phyloP scores from a whole-genome alignment of 1,140 invertebrate species.

The Brachionus manjavacas region DNA sequence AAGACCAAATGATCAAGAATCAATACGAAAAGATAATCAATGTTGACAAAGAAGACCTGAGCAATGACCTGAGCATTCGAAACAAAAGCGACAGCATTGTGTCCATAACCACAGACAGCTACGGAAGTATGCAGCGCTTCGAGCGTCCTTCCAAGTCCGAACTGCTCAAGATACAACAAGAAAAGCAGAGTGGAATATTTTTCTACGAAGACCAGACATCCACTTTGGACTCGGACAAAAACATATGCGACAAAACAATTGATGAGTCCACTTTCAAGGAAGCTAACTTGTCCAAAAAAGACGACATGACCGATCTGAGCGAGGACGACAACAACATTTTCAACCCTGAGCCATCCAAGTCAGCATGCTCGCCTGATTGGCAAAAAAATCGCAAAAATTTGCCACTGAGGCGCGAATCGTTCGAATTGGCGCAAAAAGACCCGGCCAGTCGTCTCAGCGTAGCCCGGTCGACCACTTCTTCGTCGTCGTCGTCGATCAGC shows the following conservation, averaged over 20 bases:
- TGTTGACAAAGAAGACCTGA: background rate
- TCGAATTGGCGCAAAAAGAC: slow-evolving; percentile 30
- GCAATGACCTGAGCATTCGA: background rate
- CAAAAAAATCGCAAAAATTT: background rate
- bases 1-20: background rate
- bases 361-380: background rate
- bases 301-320: slow-evolving; percentile 22
- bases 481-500: background rate
- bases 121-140: slow-evolving; percentile 16
- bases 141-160: slow-evolving; percentile 22
- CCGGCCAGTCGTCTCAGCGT: background rate
- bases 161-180: background rate
- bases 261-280: background rate
- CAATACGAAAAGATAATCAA: slow-evolving; percentile 19
- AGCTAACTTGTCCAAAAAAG: background rate
- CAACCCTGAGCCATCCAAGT: background rate
- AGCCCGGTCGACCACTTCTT: background rate
- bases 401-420: slow-evolving; percentile 22
- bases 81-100: slow-evolving; percentile 35
- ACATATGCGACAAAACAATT: slow-evolving; percentile 3
- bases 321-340: slow-evolving; percentile 12
- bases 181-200: background rate
- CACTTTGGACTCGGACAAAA: background rate
- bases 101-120: slow-evolving; percentile 4
- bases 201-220: background rate